A percentile compares a stretch with the other conserved stretches of the same genome.
phyloP scores from a whole-genome alignment of 2,888 invertebrate genomes.

The Sylvicola cinctus region DNA sequence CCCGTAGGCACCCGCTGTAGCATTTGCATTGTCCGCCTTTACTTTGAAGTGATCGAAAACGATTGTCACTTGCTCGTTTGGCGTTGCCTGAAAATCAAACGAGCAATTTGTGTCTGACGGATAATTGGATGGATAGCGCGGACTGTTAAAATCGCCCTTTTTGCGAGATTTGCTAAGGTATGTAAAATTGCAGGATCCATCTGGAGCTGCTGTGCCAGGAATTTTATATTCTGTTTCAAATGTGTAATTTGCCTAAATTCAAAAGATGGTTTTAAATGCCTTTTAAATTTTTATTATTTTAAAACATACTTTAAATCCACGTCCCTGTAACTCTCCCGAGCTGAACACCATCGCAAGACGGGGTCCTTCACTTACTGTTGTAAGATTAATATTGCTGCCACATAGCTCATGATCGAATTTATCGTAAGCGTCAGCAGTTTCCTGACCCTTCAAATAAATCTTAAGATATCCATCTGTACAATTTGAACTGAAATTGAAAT shows the following conservation, averaged over 20 bases:
- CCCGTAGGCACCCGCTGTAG: conserved; percentile 56
- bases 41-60: conserved; percentile 86
- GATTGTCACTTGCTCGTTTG: conserved; percentile 75
- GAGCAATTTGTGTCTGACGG: conserved; percentile 89
- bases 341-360: conserved; percentile 88
- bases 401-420: conserved; percentile 87
- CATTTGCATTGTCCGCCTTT: conserved; percentile 58
- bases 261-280: conserved; percentile 3
- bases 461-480: conserved; percentile 83
- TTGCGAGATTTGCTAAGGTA: conserved; percentile 75
- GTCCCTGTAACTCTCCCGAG: conserved; percentile 75
- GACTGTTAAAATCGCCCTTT: conserved; percentile 85
- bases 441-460: conserved; percentile 79
- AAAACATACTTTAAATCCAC: conserved; percentile 55
- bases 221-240: conserved; percentile 68
- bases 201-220: conserved; percentile 83
- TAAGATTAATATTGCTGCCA: conserved; percentile 59
- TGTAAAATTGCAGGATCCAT: conserved; percentile 78
- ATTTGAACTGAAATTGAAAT: conserved; percentile 24
- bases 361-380: conserved; percentile 76
- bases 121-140: conserved; percentile 90
- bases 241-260: conserved; percentile 24
- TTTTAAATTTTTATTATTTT: neutral
- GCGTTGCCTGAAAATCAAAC: conserved; percentile 69
- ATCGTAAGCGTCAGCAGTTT: conserved; percentile 79